phyloP scores from a whole-genome alignment of 2,797 vertebrate species.

The Taeniopygia guttata region DNA sequence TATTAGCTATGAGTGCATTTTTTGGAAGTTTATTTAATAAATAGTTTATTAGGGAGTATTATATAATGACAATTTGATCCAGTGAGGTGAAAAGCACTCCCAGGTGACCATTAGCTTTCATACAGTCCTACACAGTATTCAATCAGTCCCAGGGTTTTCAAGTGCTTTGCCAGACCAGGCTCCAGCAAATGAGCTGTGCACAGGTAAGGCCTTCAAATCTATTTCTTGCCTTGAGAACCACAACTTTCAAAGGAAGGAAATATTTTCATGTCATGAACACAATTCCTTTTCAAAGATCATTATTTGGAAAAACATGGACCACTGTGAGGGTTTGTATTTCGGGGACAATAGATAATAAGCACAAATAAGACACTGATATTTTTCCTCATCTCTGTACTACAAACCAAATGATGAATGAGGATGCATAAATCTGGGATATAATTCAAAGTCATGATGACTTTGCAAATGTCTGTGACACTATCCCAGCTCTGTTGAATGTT shows the following conservation, averaged over 20 bases:
- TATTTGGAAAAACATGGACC: not conserved
- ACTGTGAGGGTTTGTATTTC: not conserved
- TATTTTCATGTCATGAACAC: not conserved
- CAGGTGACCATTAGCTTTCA: not conserved
- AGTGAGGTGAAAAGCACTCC: not conserved
- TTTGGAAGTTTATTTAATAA: not conserved
- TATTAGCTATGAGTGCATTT: not conserved
- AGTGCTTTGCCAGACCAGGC: not conserved
- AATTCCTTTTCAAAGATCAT: not conserved
- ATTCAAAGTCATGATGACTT: not conserved
- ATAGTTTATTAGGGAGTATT: not conserved
- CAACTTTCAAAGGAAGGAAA: not conserved
- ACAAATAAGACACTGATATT: not conserved
- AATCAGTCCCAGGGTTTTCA: not conserved
- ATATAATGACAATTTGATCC: not conserved
- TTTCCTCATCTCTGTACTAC: not conserved
- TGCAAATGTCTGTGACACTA: not conserved
- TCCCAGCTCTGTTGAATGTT: not conserved
- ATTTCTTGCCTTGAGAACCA: not conserved
- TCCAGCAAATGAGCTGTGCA: not conserved
- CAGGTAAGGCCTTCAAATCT: not conserved
- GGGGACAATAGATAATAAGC: not conserved
- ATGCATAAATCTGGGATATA: not conserved
- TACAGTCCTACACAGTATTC: not conserved
- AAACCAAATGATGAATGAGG: not conserved